phyloP scores from a whole-genome alignment of 2,113 vertebrate genomes.

The Nerophis lumbriciformis region DNA sequence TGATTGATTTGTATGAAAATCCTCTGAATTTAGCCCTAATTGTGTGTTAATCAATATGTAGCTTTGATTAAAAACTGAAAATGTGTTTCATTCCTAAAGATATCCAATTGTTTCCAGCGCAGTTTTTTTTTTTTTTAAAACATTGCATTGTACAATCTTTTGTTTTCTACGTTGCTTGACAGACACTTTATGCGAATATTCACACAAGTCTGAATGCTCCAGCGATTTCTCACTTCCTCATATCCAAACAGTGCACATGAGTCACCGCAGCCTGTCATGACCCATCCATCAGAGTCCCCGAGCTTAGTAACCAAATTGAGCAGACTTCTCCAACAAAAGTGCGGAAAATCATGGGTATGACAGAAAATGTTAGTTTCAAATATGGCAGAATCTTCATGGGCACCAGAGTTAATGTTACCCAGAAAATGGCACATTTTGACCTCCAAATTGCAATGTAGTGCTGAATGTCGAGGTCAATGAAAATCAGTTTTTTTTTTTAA shows the following conservation, averaged over 20 bases:
- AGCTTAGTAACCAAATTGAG: constrained; percentile 27
- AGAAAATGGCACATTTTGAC: no score
- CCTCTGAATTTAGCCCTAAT: no score
- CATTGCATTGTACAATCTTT: constrained; percentile 13
- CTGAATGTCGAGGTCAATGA: no score
- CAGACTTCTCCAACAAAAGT: constrained; percentile 4
- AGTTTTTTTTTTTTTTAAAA: no score
- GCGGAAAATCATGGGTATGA: background rate
- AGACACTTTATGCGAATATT: constrained; percentile 24
- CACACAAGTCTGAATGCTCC: constrained; percentile 31
- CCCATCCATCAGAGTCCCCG: constrained; percentile 18
- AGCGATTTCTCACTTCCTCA: constrained; percentile 25
- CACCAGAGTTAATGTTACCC: no score
- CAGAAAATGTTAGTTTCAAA: background rate
- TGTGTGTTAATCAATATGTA: no score
- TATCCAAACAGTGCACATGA: constrained; percentile 25
- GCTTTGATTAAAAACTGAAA: no score
- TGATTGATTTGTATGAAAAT: no score
- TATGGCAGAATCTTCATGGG: background rate
- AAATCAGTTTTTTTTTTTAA: no score
- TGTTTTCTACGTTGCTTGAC: constrained; percentile 30
- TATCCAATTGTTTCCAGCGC: no score
- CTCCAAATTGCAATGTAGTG: no score
- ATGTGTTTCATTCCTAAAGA: no score
- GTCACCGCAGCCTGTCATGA: constrained; percentile 46